Base-by-base conservation (phyloP, 2,797 vertebrate species). In the Phataginus tricuspis region DNA sequence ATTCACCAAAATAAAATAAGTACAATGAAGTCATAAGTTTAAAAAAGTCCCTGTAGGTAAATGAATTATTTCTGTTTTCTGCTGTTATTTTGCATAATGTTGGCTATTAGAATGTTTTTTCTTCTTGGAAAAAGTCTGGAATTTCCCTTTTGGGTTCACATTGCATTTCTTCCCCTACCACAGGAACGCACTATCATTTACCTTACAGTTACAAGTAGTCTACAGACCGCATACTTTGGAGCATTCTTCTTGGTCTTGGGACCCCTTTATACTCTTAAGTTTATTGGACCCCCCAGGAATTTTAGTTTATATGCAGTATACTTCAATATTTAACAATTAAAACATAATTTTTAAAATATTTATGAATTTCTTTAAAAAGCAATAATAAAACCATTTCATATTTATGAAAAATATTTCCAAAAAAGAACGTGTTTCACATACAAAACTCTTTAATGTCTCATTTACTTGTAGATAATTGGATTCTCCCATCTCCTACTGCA, bases 281-380 rank as follows among this genome's bases (percentile, higher is more conserved):
- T 42, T 86, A 79, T 66, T 79, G 75, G 25, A 51, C n/a, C 45
- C 45, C 34, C 53, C 25, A 85, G 18, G 37, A 87, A 31, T 63
- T 80, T 82, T 87, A n/a, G 29, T 77, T 90, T 84, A 23, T 86
- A n/a, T 51, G 45, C 5, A 14, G 74, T 86, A 59, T 57, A 25
- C 51, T 55, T 66, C 42, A 84, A 14, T 85, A 85, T 53, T 82
- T 94, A 91, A 75, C 45, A 93, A 84, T 49, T 37, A 86, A 78
- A 78, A 49, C 27, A 29, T 18, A 80, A 21, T 51, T 91, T 77
- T 18, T 25, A 31, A 79, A 78, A 39, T 72, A 42, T 91, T 27
- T 71, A 39, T 57, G 64, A 88, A 74, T 71, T 95, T 61, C 34
- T 69, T 94, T 53, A 61, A 88, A 95, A 86, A 57, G 37, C 34